phyloP scores from a whole-genome alignment of 2,797 vertebrate species.

The Cuculus canorus region DNA sequence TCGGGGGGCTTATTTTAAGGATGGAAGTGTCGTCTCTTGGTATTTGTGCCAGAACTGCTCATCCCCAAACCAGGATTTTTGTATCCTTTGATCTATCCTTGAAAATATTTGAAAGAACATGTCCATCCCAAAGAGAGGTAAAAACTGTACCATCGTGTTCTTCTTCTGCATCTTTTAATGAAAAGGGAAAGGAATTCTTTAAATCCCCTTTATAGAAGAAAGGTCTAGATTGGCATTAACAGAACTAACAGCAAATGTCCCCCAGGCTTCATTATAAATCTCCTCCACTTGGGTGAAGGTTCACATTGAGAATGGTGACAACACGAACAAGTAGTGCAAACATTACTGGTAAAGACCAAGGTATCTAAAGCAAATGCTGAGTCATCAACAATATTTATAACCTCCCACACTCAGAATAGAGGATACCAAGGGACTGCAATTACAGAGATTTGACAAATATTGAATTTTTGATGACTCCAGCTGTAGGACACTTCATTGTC shows the following conservation, averaged over 20 bases:
- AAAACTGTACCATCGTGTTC: not conserved
- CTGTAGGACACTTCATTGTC: slow-evolving; percentile 9
- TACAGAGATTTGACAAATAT: slow-evolving; percentile 42
- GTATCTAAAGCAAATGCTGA: slow-evolving; percentile 56
- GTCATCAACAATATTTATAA: slow-evolving; percentile 62
- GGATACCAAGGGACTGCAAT: slow-evolving; percentile 33
- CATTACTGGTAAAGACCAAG: not conserved
- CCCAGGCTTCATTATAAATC: not conserved
- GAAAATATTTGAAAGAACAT: slow-evolving; percentile 33
- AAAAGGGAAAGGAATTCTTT: not conserved
- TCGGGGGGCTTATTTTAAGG: slow-evolving; percentile 68
- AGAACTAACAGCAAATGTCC: not conserved
- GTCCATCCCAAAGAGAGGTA: not conserved
- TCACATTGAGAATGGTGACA: not conserved
- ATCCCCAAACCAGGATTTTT: slow-evolving; percentile 54
- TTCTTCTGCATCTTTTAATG: not conserved
- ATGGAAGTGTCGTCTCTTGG: slow-evolving; percentile 64
- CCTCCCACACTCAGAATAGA: slow-evolving; percentile 33
- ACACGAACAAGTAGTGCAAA: slow-evolving; percentile 1
- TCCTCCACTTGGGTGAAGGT: not conserved
- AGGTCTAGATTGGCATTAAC: not conserved
- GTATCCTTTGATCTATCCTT: not conserved
- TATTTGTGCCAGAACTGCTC: slow-evolving; percentile 67
- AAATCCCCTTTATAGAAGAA: not conserved
- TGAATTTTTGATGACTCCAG: slow-evolving; percentile 53